Evolutionary conservation across 2,797 vertebrate species (phyloP), one percentile per base, ranked within the genome.

Genomic region (Sphaeramia orbicularis): DNA sequence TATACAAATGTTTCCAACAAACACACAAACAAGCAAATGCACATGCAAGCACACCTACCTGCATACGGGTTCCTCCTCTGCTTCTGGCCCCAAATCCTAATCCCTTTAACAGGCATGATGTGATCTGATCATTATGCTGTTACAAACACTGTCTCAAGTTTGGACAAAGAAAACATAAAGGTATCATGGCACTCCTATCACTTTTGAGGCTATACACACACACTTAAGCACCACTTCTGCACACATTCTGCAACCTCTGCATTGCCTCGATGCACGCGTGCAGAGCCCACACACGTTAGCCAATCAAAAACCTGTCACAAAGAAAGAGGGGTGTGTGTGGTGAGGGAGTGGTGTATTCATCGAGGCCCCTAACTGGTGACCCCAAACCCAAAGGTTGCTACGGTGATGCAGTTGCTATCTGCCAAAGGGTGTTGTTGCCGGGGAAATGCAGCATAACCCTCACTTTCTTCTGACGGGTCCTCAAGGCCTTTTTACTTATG

Each of bases 301-400:
- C 90, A 91, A 93, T 91, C 86, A 70, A 81, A 83, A 85, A 76
- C 60, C 68, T 82, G 72, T 76, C 80, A 82, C 43, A 80, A 82
- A 81, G 71, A 85, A 76, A 86, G 59, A 76, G 60, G 79, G 72
- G 84, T 75, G 81, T 69, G 67, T 43, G 44, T 36, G 48, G 41
- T 21, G 69, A 64, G 74, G 59, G 76, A 82, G 81, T 45, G 73
- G 58, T 68, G 65, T 58, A 74, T 87, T 90, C 62, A 86, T 75
- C 56, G 71, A 65, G 59, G 67, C 83, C 70, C 85, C 78, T 76
- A 70, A 83, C 51, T 19, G 10, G 64, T 86, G 74, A 86, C 83
- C 90, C 71, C 63, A 36, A 81, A 58, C 64, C 75, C 42, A 19
- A 11, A 74, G 81, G 90, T 91, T 91, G 82, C 89, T 80, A 89